Percentiles rank a stretch among this genome's conserved stretches.
Evolutionary conservation across 1,140 invertebrate genomes (phyloP).

Genomic region (Drosophila parabipectinata): DNA sequence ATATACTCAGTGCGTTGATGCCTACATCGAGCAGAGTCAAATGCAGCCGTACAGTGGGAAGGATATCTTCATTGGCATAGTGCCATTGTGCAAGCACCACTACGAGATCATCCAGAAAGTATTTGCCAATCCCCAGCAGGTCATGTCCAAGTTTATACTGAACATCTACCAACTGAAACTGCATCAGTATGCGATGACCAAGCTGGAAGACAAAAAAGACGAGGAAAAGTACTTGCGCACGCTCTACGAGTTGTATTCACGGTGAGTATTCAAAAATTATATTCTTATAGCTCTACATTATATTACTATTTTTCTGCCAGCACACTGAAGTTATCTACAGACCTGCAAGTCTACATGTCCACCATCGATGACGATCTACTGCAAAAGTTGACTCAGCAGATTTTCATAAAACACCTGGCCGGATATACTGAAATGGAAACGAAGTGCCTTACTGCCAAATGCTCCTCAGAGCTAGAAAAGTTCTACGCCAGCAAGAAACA

Average conservation of each 20-base stretch:
- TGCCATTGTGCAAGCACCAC: conserved; percentile 95
- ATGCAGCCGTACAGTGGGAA: conserved; percentile 89
- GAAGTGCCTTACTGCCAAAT: conserved; percentile 91
- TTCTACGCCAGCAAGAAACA: conserved; percentile 98
- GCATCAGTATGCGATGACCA: conserved; percentile 92
- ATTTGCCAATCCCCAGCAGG: conserved; percentile 98
- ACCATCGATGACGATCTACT: conserved; percentile 92
- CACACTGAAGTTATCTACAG: conserved; percentile 90
- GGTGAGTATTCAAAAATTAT: conserved; percentile 66
- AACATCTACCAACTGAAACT: conserved; percentile 98
- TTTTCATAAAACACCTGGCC: conserved; percentile 92
- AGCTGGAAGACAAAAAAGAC: conserved; percentile 90
- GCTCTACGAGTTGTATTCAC: conserved; percentile 94
- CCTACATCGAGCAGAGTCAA: conserved; percentile 98
- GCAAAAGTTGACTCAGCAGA: conserved; percentile 91
- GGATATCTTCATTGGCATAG: conserved; percentile 96
- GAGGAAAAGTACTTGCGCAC: conserved; percentile 94
- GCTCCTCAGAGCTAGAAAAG: conserved; percentile 89
- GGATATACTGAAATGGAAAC: conserved; percentile 90
- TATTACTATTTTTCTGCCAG: conserved; percentile 76
- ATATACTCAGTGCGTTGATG: conserved; percentile 97
- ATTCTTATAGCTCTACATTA: background rate
- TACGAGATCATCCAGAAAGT: conserved; percentile 95
- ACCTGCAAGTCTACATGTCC: conserved; percentile 90
- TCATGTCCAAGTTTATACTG: conserved; percentile 98